Evolutionary conservation across 2,797 vertebrate genomes (phyloP), one percentile per base, ranked within the genome.

Genomic region (Enteromius afrohamiltoni): DNA sequence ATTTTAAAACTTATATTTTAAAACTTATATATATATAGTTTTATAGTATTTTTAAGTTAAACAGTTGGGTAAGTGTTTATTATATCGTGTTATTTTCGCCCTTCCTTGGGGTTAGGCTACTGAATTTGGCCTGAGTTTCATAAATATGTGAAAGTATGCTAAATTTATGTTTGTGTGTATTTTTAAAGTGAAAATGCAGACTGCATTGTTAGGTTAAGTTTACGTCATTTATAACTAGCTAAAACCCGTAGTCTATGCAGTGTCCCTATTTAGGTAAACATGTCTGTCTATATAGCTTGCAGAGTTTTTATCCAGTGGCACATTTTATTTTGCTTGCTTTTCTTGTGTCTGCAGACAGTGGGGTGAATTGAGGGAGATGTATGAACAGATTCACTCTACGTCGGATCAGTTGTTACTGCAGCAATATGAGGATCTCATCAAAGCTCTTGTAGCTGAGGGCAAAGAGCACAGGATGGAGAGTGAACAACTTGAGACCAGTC

Each of bases 351-450:
- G 16, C 85, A 95, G 93, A 87, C 89, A 94, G 26, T 87, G 79
- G 82, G 92, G 94, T 62, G 92, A 92, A 85, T 83, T 95, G 80
- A 90, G 88, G 14, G 90, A 91, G 55, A 80, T 96, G 71, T 92
- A 95, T 88, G 92, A 91, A 90, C 87, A 89, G 85, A 92, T 96
- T 78, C 89, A 93, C 49, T 86, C 90, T 67, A 90, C 89, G 51
- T 88, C 92, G 77, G 91, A 95, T 86, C 83, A 55, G 3, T 78
- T 82, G 6, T 65, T 95, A 71, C 89, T 95, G 79, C 91, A 89
- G 87, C 91, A 93, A 69, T 96, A 93, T 86, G 95, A 96, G 83
- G 91, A 91, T 80, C 83, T 95, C 37, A 49, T 95, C 53, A 86
- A 88, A 47, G 89, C 91, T 26, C 84, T 96, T 55, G 83, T 93